Evolutionary conservation across 2,888 invertebrate species (phyloP).

Genomic region (Latrodectus hesperus): DNA sequence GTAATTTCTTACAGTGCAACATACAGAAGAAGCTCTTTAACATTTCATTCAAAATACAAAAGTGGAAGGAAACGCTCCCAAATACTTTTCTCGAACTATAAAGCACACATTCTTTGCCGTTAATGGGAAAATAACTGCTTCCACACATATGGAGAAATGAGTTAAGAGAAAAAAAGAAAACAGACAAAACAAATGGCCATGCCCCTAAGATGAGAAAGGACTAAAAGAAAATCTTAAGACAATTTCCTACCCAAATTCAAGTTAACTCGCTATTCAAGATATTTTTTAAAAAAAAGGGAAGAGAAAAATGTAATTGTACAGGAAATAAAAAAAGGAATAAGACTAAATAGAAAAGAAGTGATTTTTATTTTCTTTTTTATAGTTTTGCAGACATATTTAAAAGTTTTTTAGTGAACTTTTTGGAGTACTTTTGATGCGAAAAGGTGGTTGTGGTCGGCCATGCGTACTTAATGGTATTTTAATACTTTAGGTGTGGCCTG

Average conservation of each 20-base stretch:
- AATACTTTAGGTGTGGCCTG: neutral
- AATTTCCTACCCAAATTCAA: constrained; percentile 7
- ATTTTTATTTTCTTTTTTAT: constrained; percentile 20
- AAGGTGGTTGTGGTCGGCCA: constrained; percentile 26
- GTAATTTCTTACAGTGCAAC: neutral
- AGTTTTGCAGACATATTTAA: neutral
- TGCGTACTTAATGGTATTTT: constrained; percentile 31
- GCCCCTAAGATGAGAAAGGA: neutral
- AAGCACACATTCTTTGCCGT: neutral
- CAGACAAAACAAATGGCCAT: neutral
- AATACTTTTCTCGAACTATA: too few relatives aligned
- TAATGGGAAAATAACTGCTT: constrained; percentile 29
- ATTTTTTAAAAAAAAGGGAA: constrained; percentile 7
- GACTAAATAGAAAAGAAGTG: neutral
- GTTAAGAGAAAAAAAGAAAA: neutral
- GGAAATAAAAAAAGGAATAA: constrained; percentile 11
- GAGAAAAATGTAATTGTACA: constrained; percentile 26
- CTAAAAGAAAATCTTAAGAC: neutral
- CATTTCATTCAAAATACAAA: neutral
- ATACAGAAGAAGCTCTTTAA: neutral
- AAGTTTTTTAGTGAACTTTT: neutral
- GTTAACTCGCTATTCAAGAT: constrained; percentile 1
- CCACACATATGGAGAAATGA: neutral
- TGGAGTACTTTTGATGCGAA: constrained; percentile 28
- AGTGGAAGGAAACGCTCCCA: too few relatives aligned